Base-by-base conservation (phyloP, 2,113 vertebrate genomes). In the Dinomys branickii region DNA sequence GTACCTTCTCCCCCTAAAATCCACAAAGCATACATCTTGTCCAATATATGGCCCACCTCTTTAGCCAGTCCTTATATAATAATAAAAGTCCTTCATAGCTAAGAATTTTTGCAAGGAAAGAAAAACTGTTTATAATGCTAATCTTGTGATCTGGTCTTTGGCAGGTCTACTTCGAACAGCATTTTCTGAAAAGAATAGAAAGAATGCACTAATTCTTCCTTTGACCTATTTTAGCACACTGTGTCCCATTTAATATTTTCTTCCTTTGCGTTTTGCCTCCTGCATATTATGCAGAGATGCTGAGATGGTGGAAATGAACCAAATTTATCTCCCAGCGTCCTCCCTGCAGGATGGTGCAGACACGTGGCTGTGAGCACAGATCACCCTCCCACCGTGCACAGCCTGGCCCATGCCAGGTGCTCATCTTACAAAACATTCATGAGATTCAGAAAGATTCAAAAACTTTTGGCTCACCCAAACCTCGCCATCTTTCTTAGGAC, bases 151-250 rank as follows among this genome's bases (percentile, higher is more conserved):
- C 92, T 81, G 35, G 88, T 93, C 92, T 93, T 12, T 90, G 77
- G 90, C 80, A 94, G 28, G 63, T 80, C 88, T 96, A 91, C 92
- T 94, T 95, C 94, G 95, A 96, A 80, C 50, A 95, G 82, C 65
- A 69, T 95, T 95, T 96, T 94, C 85, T 86, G 59, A 93, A 94
- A 56, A 67, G 44, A 95, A 94, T 52, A 94, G 71, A 94, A 93
- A 82, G 59, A 91, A 52, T 28, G 35, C 14, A 78, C 13, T 88
- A 12, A 83, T 88, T 95, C 44, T 50, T 97, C 52, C 44, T 90
- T 81, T 96, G 95, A 96, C 94, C 96, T 97, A 96, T 87, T 97
- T 97, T 88, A 88, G 52, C 77, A 94, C 65, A 93, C 59, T 91
- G 90, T 97, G 82, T 30, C 85, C 96, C 92, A 96, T 56, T 98